These are phyloP conservation scores for Callitettix versicolor DNA, from an alignment of 1,140 invertebrate genomes.

Conservation along the genomic window DNA sequence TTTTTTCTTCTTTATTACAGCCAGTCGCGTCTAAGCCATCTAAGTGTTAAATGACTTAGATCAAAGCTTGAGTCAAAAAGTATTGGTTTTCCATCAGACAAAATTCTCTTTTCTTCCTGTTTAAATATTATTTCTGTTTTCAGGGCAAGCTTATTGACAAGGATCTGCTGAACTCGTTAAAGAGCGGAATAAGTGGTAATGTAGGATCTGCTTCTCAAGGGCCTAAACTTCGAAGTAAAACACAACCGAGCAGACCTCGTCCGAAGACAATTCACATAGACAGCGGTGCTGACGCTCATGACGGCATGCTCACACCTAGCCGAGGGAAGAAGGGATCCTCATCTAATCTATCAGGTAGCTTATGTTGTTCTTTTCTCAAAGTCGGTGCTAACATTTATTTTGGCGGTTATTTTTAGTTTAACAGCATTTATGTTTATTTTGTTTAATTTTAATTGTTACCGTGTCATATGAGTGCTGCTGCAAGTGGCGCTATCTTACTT, in stretches of 20 bases:
- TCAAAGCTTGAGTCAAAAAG: too few species aligned
- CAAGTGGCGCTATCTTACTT: too few species aligned
- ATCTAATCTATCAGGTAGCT: conserved; percentile 62
- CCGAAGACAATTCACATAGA: conserved; percentile 84
- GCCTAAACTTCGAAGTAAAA: conserved; percentile 47
- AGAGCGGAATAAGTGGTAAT: conserved; percentile 22
- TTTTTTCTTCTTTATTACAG: too few species aligned
- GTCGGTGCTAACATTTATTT: not conserved
- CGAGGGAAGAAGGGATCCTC: conserved; percentile 68
- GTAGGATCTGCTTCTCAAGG: not conserved
- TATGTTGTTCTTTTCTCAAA: not conserved
- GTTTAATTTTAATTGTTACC: not conserved
- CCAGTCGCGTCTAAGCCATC: too few species aligned
- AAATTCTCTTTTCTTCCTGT: not conserved
- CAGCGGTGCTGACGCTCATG: conserved; percentile 59
- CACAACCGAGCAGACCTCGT: conserved; percentile 43
- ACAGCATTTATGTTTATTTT: not conserved
- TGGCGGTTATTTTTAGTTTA: not conserved
- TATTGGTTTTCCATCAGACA: too few species aligned
- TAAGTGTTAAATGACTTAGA: too few species aligned
- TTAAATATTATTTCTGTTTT: too few species aligned
- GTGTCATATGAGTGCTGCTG: too few species aligned
- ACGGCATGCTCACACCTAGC: conserved; percentile 59
- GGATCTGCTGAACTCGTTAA: conserved; percentile 53
- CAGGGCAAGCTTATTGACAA: conserved; percentile 68